Conservation (phyloP, 2,888 invertebrate species). For the Mythimna ferrago region DNA sequence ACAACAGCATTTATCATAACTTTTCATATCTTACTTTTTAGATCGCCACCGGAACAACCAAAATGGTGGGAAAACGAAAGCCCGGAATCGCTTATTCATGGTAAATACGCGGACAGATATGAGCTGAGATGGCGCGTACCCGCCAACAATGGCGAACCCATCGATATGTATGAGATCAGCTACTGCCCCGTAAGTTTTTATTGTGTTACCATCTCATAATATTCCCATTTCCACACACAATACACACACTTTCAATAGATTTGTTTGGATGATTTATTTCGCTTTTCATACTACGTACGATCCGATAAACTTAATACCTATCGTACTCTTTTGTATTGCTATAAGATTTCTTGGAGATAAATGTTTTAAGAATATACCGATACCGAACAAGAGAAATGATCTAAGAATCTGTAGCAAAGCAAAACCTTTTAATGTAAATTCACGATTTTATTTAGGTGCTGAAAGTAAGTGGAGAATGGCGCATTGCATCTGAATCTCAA, state of each 20-base stretch:
- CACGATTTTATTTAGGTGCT: constrained; percentile 87
- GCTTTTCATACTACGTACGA: constrained; percentile 39
- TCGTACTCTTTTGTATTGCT: constrained; percentile 24
- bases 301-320: constrained; percentile 52
- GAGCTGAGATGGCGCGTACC: constrained; percentile 96
- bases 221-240: constrained; percentile 54
- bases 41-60: constrained; percentile 93
- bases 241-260: constrained; percentile 58
- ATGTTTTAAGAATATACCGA: constrained; percentile 19
- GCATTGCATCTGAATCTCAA: constrained; percentile 86
- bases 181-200: constrained; percentile 93
- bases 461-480: constrained; percentile 93
- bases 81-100: constrained; percentile 85
- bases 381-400: constrained; percentile 18
- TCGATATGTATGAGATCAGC: constrained; percentile 95
- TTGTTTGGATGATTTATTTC: constrained; percentile 83
- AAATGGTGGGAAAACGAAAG: constrained; percentile 87
- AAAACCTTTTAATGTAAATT: constrained; percentile 22
- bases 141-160: constrained; percentile 97
- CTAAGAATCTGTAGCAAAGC: neutral
- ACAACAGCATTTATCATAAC: constrained; percentile 27
- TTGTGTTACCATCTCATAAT: constrained; percentile 54
- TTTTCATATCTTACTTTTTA: constrained; percentile 57
- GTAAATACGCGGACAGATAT: constrained; percentile 94
- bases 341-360: constrained; percentile 16